Evolutionary conservation across 1,140 invertebrate genomes (phyloP).

Genomic region (Chymomyza costata): DNA sequence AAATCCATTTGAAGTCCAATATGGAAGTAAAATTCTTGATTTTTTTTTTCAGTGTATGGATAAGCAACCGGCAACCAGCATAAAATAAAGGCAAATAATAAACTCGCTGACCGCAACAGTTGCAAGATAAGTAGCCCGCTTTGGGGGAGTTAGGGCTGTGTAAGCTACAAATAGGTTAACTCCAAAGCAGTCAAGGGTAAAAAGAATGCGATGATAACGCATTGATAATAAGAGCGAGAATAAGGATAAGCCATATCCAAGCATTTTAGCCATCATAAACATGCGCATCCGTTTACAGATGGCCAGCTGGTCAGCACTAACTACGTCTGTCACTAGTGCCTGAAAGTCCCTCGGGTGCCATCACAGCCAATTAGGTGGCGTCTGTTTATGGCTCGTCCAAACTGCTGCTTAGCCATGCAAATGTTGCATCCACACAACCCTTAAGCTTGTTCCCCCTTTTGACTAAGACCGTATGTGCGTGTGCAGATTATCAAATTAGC

Average conservation of each 20-base stretch:
- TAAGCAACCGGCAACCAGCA: constrained; percentile 33
- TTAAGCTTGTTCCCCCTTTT: no score
- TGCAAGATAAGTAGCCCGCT: not conserved
- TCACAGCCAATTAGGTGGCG: constrained; percentile 74
- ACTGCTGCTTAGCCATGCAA: constrained; percentile 48
- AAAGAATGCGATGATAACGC: constrained; percentile 72
- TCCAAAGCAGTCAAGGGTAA: constrained; percentile 33
- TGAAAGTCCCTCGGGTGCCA: constrained; percentile 62
- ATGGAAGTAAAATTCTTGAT: no score
- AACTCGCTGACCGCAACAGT: constrained; percentile 66
- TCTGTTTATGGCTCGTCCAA: constrained; percentile 24
- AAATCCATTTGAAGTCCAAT: no score
- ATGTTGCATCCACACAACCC: constrained; percentile 41
- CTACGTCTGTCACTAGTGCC: constrained; percentile 20
- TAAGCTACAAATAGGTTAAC: no score
- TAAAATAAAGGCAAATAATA: constrained; percentile 65
- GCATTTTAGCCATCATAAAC: no score
- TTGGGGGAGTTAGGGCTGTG: no score
- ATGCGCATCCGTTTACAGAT: constrained; percentile 19
- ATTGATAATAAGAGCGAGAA: constrained; percentile 49
- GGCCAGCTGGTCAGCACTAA: constrained; percentile 15
- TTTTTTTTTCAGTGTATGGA: constrained; percentile 14
- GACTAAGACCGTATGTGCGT: no score
- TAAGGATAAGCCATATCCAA: constrained; percentile 21
- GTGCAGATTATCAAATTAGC: constrained; percentile 74